Base-by-base conservation (phyloP, 2,113 vertebrate genomes). In the Maccullochella peelii region DNA sequence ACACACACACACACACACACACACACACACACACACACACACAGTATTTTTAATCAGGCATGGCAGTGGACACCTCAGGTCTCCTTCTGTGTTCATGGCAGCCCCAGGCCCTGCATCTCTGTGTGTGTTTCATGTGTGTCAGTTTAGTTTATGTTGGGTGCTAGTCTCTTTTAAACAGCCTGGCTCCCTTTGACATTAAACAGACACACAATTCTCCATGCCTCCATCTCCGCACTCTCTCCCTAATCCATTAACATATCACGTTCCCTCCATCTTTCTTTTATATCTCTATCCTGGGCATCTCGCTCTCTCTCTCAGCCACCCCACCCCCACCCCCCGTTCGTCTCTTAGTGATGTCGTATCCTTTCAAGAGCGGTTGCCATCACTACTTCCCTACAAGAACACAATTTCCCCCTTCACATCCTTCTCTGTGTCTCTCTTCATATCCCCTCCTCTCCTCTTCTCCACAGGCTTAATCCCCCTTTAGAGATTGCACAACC, bases 321-420 rank as follows among this genome's bases (percentile, higher is more conserved):
- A 16, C 81, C 63, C 78, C 42, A 36, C 59, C 79, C 84, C 85
- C 77, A 14, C 49, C 52, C 55, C 61, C 25, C 6, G 16, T 77
- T 81, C 74, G 44, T 78, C 79, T 88, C 87, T 80, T 57, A 55
- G 80, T 83, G 82, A 92, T 89, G 90, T 79, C 44, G 86, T 90
- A 88, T 73, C 80, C 78, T 91, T 93, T 94, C 91, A 92, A 73
- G 83, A 92, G 73, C 36, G 77, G 92, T 91, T 94, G 92, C 93
- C 93, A 93, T 93, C 91, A 89, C 90, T 84, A 93, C 93, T 84
- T 80, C 79, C 63, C 77, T 62, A 80, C 87, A 76, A 88, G 90
- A 92, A 92, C 88, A 93, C 91, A 94, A 92, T 88, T 90, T 91
- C 85, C 91, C 86, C 89, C 91, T 83, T 92, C 86, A 88, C 89